Evolutionary conservation across 2,113 vertebrate species (phyloP), one percentile per base, ranked within the genome.

Genomic region (Elaphurus davidianus): DNA sequence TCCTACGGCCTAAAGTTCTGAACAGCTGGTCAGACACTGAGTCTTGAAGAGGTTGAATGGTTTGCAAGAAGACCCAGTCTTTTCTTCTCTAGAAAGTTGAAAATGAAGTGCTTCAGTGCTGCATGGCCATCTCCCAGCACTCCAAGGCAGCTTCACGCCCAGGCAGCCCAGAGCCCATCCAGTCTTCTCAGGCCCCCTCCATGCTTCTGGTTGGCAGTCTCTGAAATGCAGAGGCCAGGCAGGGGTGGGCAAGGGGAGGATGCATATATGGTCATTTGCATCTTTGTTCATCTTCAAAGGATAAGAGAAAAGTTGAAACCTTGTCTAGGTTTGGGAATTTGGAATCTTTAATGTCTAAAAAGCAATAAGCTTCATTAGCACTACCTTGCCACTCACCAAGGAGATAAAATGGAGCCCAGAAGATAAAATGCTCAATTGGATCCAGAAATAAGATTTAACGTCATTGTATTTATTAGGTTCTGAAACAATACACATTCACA

Each of bases 401-500:
- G 67, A 90, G 60, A 84, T 33, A 85, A 79, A 57, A 40, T 13
- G 67, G 67, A 40, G 67, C 5, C n/a, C 67, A 40, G 67, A 10
- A 74, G 67, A 74, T 13, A 74, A 74, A 43, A 92, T 59, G n/a
- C 47, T 87, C 83, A 30, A 0, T 43, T 40, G 59, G 79, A 60
- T 25, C 5, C 95, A 98, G 96, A 98, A 98, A 55, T 94, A 98
- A 97, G 99, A 98, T 99, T 99, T 98, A 99, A 99, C 99, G 98
- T 99, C 99, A 99, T 99, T 99, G 99, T 99, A 99, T 99, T 99
- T 99, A 99, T 99, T 99, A 99, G 99, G 99, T 99, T 99, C 99
- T 97, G 99, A 99, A 99, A 99, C 99, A 99, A 99, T 99, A 99
- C 99, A 99, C 99, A 99, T 99, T 99, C 99, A 99, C 99, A 99